These are phyloP conservation scores for Prenolepis imparis DNA, from an alignment of 2,888 invertebrate species.

Conservation along the genomic window DNA sequence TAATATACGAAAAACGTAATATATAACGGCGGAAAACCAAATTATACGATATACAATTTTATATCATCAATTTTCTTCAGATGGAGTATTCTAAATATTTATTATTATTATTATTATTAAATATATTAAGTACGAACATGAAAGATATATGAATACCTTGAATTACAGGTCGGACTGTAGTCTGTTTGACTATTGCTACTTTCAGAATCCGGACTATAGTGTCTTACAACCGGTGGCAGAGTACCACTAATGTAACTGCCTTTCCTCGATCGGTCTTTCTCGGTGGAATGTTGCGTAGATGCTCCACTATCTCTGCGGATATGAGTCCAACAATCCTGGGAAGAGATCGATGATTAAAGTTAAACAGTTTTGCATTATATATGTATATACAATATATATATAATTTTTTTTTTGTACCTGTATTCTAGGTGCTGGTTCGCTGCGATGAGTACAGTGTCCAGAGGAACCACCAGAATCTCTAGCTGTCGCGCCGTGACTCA, in stretches of 20 bases:
- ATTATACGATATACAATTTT: background rate
- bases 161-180: conserved; percentile 84
- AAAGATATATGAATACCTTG: conserved; percentile 76
- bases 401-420: conserved; percentile 80
- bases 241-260: conserved; percentile 82
- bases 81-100: background rate
- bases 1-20: conserved; percentile 50
- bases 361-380: background rate
- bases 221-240: conserved; percentile 81
- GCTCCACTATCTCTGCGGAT: conserved; percentile 91
- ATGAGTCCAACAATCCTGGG: conserved; percentile 84
- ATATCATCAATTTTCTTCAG: background rate
- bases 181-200: conserved; percentile 84
- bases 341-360: conserved; percentile 19
- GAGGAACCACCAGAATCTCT: conserved; percentile 94
- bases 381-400: background rate
- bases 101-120: conserved; percentile 7
- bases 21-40: background rate
- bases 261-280: conserved; percentile 83
- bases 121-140: background rate
- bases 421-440: conserved; percentile 89
- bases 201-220: conserved; percentile 83
- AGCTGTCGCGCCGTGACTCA: conserved; percentile 85
- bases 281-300: conserved; percentile 90
- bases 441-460: conserved; percentile 93